Conservation (phyloP, 2,113 vertebrate genomes). For the Mohoua ochrocephala region DNA sequence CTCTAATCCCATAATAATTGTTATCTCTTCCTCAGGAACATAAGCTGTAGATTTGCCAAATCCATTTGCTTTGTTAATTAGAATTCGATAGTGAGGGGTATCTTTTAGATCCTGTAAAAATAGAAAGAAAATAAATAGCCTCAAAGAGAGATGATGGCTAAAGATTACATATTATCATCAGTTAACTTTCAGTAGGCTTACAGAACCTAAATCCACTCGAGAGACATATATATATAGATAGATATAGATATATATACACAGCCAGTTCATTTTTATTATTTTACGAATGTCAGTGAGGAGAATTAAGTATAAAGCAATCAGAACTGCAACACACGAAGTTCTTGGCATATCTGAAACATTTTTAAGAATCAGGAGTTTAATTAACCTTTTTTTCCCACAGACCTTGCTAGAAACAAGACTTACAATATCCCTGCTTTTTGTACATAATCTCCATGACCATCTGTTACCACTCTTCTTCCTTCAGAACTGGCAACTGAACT, state of each 20-base stretch:
- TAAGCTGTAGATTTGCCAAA: conserved; percentile 10
- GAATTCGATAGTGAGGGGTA: conserved; percentile 38
- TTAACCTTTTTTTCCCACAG: background rate
- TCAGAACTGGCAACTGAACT: background rate
- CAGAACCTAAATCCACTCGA: background rate
- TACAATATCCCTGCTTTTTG: background rate
- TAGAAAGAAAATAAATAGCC: conserved; percentile 13
- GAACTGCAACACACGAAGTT: background rate
- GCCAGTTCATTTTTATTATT: background rate
- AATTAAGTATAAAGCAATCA: background rate
- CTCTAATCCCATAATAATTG: conserved; percentile 31
- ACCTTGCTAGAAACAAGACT: background rate
- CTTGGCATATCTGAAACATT: background rate
- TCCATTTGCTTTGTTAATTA: conserved; percentile 38
- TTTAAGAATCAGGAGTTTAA: background rate
- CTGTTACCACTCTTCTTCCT: background rate
- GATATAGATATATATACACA: background rate
- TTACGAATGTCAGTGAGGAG: background rate
- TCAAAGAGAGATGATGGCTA: background rate
- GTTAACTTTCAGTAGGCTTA: background rate
- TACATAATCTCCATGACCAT: background rate
- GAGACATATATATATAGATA: background rate
- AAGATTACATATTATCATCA: background rate
- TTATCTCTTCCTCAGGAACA: conserved; percentile 31
- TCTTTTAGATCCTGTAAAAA: conserved; percentile 29